Percentiles rank a stretch among this genome's conserved stretches.
phyloP scores from a whole-genome alignment of 2,888 invertebrate species.

The Syrista parreyssii region DNA sequence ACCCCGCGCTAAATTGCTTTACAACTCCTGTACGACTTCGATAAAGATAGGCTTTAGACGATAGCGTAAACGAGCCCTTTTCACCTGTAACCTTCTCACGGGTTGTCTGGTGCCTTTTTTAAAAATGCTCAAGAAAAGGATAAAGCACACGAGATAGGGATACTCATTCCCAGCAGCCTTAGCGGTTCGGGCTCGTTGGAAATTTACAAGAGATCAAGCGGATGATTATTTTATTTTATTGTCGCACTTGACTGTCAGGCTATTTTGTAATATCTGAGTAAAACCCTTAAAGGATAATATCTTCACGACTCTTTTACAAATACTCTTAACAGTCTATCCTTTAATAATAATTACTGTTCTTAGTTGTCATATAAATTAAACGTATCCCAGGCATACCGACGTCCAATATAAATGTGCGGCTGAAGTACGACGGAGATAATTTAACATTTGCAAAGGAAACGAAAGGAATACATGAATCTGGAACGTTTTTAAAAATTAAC shows the following conservation, averaged over 20 bases:
- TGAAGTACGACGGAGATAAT: neutral
- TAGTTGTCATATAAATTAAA: neutral
- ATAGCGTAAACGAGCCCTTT: neutral
- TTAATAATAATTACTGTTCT: neutral
- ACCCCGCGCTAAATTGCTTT: neutral
- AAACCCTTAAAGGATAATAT: neutral
- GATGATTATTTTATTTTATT: neutral
- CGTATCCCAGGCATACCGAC: no score
- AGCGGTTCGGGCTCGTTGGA: neutral
- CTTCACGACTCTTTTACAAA: neutral
- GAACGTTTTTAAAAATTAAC: neutral
- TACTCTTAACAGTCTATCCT: neutral
- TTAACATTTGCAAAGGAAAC: neutral
- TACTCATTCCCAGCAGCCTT: neutral
- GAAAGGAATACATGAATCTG: neutral
- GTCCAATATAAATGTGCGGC: no score
- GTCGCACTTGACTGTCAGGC: neutral
- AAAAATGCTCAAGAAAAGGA: neutral
- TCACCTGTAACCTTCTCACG: neutral
- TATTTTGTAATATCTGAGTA: neutral
- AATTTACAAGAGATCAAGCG: neutral
- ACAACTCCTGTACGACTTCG: neutral
- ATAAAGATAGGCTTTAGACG: neutral
- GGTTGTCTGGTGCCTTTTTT: neutral
- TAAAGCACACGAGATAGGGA: neutral